Evolutionary conservation across 2,797 vertebrate genomes (phyloP).

Genomic region (Muscicapa comitata): DNA sequence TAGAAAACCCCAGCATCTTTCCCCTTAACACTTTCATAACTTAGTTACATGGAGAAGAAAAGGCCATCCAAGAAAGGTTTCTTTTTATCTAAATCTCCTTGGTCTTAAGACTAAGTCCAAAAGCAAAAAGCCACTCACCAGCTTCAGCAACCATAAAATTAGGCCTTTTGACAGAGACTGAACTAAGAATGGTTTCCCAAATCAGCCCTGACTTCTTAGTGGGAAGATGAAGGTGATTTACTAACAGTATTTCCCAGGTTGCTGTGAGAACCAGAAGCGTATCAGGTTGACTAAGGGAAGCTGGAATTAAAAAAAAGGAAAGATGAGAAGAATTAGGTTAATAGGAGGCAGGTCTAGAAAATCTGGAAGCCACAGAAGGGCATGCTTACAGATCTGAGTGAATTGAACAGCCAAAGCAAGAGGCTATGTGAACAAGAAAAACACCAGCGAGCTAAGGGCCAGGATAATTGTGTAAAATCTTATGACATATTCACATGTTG

Average conservation of each 20-base stretch:
- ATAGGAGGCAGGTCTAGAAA: neutral
- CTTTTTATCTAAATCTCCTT: neutral
- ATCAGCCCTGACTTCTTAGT: neutral
- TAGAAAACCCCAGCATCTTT: accelerated
- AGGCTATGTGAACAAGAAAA: neutral
- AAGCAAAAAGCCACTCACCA: neutral
- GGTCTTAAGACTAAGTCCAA: neutral
- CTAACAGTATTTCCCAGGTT: neutral
- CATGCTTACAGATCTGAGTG: neutral
- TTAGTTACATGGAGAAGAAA: neutral
- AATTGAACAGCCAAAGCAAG: neutral
- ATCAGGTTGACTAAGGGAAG: neutral
- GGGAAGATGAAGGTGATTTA: neutral
- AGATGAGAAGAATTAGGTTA: neutral
- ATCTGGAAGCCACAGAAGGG: neutral
- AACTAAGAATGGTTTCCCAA: neutral
- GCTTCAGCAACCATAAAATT: neutral
- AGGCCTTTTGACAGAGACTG: neutral
- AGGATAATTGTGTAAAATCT: neutral
- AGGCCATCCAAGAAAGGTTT: neutral
- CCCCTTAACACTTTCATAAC: neutral
- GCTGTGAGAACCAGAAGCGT: neutral
- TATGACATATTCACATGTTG: neutral
- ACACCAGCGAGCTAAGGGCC: neutral
- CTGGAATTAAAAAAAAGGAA: neutral